Conservation (phyloP, 2,797 vertebrate species). For the Syncerus caffer region DNA sequence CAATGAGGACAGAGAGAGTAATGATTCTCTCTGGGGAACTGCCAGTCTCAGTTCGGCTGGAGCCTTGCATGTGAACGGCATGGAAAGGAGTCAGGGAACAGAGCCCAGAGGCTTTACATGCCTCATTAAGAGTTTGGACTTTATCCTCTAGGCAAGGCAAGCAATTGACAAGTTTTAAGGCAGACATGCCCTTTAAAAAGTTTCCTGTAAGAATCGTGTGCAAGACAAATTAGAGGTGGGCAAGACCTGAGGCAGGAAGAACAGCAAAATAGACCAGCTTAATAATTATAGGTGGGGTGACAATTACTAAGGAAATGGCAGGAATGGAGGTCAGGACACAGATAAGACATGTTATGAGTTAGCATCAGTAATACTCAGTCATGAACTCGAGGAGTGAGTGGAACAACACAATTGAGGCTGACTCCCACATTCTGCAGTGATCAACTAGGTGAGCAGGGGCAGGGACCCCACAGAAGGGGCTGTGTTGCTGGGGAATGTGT, state of each 20-base stretch:
- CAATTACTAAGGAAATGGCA: not conserved
- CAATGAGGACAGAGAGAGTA: not conserved
- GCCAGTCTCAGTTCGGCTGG: not conserved
- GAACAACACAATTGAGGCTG: not conserved
- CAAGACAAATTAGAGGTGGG: not conserved
- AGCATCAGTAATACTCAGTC: not conserved
- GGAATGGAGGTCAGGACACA: not conserved
- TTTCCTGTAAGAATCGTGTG: not conserved
- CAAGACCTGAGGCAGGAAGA: not conserved
- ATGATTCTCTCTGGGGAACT: not conserved
- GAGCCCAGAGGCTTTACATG: not conserved
- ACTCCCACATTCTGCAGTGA: not conserved
- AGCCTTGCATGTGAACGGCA: not conserved
- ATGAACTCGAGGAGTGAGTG: not conserved
- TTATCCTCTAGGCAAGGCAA: not conserved
- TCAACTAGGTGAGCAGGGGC: not conserved
- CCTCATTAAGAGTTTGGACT: not conserved
- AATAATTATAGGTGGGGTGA: not conserved
- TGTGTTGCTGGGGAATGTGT: not conserved
- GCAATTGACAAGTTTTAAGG: not conserved
- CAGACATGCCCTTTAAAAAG: not conserved
- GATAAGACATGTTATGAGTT: not conserved
- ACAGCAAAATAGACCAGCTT: not conserved
- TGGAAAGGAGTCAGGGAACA: not conserved
- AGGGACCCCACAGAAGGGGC: not conserved